Conservation (phyloP, 1,140 invertebrate species). For the Leptinotarsa lineolata region DNA sequence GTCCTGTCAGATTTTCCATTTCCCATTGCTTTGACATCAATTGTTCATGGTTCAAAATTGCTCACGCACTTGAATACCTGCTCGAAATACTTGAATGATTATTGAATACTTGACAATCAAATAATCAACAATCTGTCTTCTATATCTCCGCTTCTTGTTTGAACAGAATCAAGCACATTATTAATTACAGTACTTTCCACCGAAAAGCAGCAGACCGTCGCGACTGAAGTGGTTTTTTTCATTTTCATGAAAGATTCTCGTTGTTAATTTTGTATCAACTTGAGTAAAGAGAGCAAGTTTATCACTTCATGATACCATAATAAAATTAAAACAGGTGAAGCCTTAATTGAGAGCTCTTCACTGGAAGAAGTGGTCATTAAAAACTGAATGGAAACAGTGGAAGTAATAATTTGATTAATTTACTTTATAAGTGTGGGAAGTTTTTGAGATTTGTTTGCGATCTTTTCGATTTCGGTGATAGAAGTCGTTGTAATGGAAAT, state of each 20-base stretch:
- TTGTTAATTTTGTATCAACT: neutral
- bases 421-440: neutral
- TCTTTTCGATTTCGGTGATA: neutral
- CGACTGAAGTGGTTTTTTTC: neutral
- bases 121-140: no score
- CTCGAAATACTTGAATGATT: no score
- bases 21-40: no score
- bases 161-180: no score
- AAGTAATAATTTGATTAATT: neutral
- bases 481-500: neutral
- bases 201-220: neutral
- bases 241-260: neutral
- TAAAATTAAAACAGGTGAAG: slow-evolving; percentile 15
- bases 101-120: no score
- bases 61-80: no score
- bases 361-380: neutral
- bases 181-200: neutral
- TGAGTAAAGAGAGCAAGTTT: neutral
- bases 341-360: slow-evolving; percentile 11
- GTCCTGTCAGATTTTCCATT: no score
- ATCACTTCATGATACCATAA: neutral
- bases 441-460: neutral
- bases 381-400: neutral
- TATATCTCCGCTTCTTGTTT: no score
- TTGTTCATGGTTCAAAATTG: no score